phyloP scores from a whole-genome alignment of 2,888 invertebrate species.

The Scaptodrosophila latifasciaeformis region DNA sequence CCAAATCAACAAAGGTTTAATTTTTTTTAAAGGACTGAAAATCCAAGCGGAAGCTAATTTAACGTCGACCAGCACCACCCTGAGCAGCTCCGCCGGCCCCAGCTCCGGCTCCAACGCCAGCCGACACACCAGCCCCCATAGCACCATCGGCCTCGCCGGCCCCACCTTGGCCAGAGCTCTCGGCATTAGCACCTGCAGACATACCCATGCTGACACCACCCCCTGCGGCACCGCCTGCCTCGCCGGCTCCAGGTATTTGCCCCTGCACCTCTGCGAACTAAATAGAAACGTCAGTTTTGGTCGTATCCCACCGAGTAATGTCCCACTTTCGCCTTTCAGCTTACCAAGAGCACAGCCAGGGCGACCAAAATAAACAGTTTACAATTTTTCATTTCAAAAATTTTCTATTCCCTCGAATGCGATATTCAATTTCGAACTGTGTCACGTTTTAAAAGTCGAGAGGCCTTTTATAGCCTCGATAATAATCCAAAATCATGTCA shows the following conservation, averaged over 20 bases:
- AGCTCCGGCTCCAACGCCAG: slow-evolving; percentile 15
- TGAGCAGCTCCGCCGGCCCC: slow-evolving; percentile 1
- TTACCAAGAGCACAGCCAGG: slow-evolving; percentile 18
- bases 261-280: slow-evolving; percentile 25
- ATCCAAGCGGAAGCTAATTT: slow-evolving; percentile 15
- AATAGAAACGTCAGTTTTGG: neutral
- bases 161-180: neutral
- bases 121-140: slow-evolving; percentile 11
- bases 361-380: slow-evolving; percentile 1
- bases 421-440: no score
- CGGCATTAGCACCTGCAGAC: slow-evolving; percentile 18
- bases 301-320: no score
- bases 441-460: no score
- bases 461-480: no score
- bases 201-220: slow-evolving; percentile 28
- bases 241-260: slow-evolving; percentile 25
- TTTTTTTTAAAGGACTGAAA: no score
- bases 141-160: slow-evolving; percentile 26
- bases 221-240: slow-evolving; percentile 26
- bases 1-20: no score
- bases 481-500: no score
- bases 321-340: no score
- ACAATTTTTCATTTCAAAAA: no score
- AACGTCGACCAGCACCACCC: neutral
- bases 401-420: no score